Conservation (phyloP, 1,140 invertebrate species). For the Daktulosphaira vitifoliae region DNA sequence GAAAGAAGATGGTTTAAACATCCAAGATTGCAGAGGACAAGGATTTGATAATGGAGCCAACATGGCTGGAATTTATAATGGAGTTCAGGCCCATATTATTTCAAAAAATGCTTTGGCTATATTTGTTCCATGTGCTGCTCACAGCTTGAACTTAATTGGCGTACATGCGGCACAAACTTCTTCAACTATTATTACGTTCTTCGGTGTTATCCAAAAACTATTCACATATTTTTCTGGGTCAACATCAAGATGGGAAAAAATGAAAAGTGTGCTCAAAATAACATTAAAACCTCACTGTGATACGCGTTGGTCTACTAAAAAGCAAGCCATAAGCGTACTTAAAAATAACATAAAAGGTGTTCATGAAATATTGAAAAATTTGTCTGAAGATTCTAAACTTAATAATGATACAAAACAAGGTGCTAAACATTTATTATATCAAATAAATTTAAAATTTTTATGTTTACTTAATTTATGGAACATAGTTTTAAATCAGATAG, state of each 20-base stretch:
- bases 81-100: slow-evolving; percentile 38
- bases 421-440: not conserved
- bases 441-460: slow-evolving; percentile 1
- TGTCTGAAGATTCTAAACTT: too few species aligned
- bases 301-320: not conserved
- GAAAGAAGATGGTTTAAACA: not conserved
- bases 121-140: slow-evolving; percentile 35
- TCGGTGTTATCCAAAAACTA: not conserved
- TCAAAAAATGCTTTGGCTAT: slow-evolving; percentile 28
- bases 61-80: slow-evolving; percentile 40
- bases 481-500: not conserved
- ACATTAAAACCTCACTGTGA: not conserved
- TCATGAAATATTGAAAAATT: not conserved
- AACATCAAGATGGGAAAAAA: not conserved
- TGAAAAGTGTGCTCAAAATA: not conserved
- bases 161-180: slow-evolving; percentile 10
- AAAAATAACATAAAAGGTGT: not conserved
- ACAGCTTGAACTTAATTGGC: slow-evolving; percentile 36
- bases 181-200: too few species aligned
- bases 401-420: not conserved
- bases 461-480: not conserved
- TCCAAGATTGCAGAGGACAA: slow-evolving; percentile 37
- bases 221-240: not conserved
- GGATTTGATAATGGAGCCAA: slow-evolving; percentile 40
- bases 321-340: not conserved